These are phyloP conservation scores for Procavia capensis DNA, from an alignment of 2,113 vertebrate species.

Conservation along the genomic window DNA sequence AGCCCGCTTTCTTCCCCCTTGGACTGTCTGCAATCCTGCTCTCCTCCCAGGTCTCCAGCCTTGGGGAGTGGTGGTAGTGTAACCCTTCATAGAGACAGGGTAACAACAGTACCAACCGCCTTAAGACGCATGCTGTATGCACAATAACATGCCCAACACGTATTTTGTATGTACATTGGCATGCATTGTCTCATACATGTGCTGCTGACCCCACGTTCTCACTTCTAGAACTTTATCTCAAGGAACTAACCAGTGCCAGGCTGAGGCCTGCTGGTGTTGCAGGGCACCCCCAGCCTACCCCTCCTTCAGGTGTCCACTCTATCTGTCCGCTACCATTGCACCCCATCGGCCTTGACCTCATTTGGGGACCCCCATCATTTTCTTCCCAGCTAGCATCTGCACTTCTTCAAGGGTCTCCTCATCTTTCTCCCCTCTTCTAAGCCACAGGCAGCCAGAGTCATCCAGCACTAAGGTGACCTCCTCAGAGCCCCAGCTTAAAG, in stretches of 20 bases:
- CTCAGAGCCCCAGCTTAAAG: not conserved
- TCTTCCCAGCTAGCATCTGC: not conserved
- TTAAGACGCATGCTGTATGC: too few relatives aligned
- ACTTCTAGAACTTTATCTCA: not conserved
- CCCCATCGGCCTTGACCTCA: not conserved
- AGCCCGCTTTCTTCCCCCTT: not conserved
- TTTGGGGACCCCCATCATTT: not conserved
- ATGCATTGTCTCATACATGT: too few relatives aligned
- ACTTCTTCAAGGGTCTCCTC: not conserved
- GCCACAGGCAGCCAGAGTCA: not conserved
- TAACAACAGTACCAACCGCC: too few relatives aligned
- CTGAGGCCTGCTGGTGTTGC: not conserved
- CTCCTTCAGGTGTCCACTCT: not conserved
- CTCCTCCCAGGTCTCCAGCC: not conserved
- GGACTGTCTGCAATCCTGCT: not conserved
- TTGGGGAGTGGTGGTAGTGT: not conserved
- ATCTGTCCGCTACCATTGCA: not conserved
- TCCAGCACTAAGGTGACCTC: not conserved
- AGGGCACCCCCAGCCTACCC: not conserved
- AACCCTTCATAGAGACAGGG: not conserved
- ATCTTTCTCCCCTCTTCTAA: accelerated
- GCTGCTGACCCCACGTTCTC: too few relatives aligned
- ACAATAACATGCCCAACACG: too few relatives aligned
- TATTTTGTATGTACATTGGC: too few relatives aligned
- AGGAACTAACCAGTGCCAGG: not conserved